Conservation (phyloP, 2,888 invertebrate genomes). For the Torymus texanus region DNA sequence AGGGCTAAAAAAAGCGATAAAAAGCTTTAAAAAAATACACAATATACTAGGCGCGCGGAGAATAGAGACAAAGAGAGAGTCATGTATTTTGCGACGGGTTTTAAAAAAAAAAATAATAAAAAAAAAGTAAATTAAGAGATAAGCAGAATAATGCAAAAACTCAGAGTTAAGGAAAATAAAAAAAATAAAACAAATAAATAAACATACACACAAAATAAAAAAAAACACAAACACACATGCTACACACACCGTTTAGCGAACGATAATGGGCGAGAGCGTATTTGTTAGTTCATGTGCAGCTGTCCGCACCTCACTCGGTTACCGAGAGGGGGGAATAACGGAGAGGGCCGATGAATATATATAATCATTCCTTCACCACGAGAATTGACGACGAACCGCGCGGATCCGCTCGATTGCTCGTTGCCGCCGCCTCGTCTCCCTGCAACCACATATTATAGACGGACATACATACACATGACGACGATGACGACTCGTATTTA, state of each 20-base stretch:
- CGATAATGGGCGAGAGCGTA: conserved; percentile 41
- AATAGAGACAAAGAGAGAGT: conserved; percentile 63
- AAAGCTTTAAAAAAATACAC: conserved; percentile 53
- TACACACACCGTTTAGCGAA: conserved; percentile 39
- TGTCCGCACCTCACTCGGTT: no score
- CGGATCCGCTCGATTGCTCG: conserved; percentile 6
- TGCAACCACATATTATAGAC: background rate
- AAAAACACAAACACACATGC: conserved; percentile 22
- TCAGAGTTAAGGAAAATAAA: conserved; percentile 28
- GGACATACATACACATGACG: no score
- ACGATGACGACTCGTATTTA: no score
- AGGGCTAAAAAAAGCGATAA: conserved; percentile 5
- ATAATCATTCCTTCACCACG: no score
- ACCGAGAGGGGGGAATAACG: no score
- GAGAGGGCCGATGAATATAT: background rate
- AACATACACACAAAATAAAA: conserved; percentile 25
- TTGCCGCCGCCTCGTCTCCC: background rate
- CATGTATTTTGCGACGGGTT: conserved; percentile 75
- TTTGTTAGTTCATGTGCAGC: no score
- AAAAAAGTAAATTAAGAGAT: conserved; percentile 60
- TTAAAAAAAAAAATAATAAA: conserved; percentile 71
- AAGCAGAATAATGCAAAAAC: conserved; percentile 14
- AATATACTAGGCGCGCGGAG: conserved; percentile 64
- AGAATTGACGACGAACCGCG: background rate
- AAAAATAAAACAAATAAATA: conserved; percentile 63